Evolutionary conservation across 2,888 invertebrate species (phyloP).

Genomic region (Auanema sp.): DNA sequence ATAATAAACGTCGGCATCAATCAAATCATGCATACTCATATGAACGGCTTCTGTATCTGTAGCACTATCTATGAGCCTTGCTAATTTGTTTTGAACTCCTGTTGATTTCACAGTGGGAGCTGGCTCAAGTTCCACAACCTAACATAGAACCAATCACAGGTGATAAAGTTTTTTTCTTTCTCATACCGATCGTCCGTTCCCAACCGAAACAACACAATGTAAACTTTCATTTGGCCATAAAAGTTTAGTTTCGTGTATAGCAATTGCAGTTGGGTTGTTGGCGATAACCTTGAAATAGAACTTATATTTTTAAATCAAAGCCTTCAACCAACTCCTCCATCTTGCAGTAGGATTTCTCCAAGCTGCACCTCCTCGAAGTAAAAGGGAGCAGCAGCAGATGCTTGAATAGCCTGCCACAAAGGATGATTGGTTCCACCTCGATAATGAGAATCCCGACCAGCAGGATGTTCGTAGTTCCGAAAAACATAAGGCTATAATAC

Average conservation of each 20-base stretch:
- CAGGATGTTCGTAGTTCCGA: slow-evolving; percentile 78
- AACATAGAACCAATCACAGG: not conserved
- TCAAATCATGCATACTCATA: slow-evolving; percentile 76
- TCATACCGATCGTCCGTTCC: slow-evolving; percentile 72
- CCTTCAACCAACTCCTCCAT: slow-evolving; percentile 51
- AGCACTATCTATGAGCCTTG: slow-evolving; percentile 76
- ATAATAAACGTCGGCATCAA: slow-evolving; percentile 65
- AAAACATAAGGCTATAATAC: slow-evolving; percentile 76
- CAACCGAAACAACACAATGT: slow-evolving; percentile 81
- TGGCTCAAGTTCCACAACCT: slow-evolving; percentile 47
- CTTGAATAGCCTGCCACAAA: slow-evolving; percentile 65
- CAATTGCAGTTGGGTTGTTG: slow-evolving; percentile 81
- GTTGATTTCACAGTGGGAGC: slow-evolving; percentile 35
- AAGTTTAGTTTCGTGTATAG: slow-evolving; percentile 81
- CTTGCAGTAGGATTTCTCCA: slow-evolving; percentile 61
- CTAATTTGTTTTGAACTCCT: slow-evolving; percentile 38
- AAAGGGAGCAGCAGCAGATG: slow-evolving; percentile 87
- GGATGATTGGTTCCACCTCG: slow-evolving; percentile 59
- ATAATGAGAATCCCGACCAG: slow-evolving; percentile 69
- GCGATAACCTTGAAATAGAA: slow-evolving; percentile 47
- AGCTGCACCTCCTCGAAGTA: slow-evolving; percentile 83
- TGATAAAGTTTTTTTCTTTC: not conserved
- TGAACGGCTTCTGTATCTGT: slow-evolving; percentile 86
- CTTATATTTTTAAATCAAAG: slow-evolving; percentile 68
- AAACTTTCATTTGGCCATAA: slow-evolving; percentile 79